phyloP scores from a whole-genome alignment of 92 coral and sea anemone genomes.

The Porites lobata region DNA sequence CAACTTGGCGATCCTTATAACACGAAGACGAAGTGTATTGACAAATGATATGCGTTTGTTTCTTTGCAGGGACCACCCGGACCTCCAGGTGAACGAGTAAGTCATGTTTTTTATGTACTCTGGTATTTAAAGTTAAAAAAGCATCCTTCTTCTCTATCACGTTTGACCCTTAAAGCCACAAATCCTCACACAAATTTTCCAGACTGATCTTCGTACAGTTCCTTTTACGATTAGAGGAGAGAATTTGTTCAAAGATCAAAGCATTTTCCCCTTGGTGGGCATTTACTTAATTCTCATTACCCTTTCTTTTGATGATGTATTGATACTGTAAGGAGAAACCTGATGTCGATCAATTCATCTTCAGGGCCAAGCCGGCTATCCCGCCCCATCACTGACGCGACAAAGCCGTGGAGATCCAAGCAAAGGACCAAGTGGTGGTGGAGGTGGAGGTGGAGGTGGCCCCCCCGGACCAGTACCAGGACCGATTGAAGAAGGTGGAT shows the following conservation, averaged over 20 bases:
- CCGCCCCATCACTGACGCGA: neutral
- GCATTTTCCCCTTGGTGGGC: no score
- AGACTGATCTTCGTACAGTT: no score
- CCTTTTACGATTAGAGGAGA: no score
- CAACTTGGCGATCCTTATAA: no score
- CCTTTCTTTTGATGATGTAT: no score
- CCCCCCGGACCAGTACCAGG: neutral
- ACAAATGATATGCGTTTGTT: neutral
- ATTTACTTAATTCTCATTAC: no score
- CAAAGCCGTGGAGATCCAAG: neutral
- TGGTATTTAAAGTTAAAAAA: neutral
- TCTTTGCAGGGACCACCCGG: slow-evolving; percentile 76
- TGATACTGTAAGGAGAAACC: no score
- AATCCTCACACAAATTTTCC: no score
- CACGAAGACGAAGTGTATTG: no score
- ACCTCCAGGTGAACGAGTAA: slow-evolving; percentile 73
- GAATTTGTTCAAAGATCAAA: no score
- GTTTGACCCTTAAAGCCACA: neutral
- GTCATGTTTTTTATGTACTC: neutral
- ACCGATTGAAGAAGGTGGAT: slow-evolving; percentile 20
- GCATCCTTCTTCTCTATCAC: neutral
- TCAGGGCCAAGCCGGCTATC: slow-evolving; percentile 23
- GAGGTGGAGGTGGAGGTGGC: neutral
- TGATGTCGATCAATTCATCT: neutral
- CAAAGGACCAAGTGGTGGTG: slow-evolving; percentile 24